Base-by-base conservation (phyloP, 2,797 vertebrate genomes). In the Alca torda region DNA sequence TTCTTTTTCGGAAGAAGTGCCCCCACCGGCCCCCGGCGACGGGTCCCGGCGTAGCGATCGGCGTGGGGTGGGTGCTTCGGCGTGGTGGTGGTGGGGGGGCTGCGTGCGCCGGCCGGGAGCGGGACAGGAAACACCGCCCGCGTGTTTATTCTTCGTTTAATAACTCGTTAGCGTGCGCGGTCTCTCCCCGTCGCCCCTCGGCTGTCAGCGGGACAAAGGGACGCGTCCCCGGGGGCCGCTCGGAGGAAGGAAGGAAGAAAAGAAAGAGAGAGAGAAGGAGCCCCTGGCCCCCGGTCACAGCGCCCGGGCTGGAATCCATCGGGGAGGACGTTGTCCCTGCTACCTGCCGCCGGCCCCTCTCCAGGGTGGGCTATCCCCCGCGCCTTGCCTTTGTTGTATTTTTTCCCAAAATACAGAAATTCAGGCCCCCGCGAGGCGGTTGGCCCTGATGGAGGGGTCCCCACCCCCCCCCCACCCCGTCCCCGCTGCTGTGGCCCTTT, bases 161-260 rank as follows among this genome's bases (percentile, higher is more conserved):
- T 78, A 79, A 46, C 86, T 93, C 54, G 50, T 94, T 87, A 72
- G 56, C 17, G 56, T 70, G 75, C 13, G 1, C 4, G 2, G 68
- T 51, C 56, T 72, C 83, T 53, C 41, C 86, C 78, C 57, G 3
- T 48, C 35, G 56, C 79, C 92, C 79, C 95, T 85, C 13, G 13
- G 68, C 87, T 68, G 94, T 85, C 89, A 17, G 17, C 3, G 8
- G 94, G 95, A 90, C 95, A 94, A 95, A 97, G 93, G 79, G 87
- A 89, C 39, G 2, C 2, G 6, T 91, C 93, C 82, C 82, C 2
- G 10, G 91, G 70, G 95, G 68, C 81, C 14, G 35, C 68, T 43
- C 0, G 31, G 87, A 86, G 93, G 92, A 94, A 93, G 89, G 89
- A 87, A 78, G 81, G 51, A 89, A 77, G 83, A 91, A 83, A 90